phyloP scores from a whole-genome alignment of 2,797 vertebrate species.

The Enteromius radiatus region DNA sequence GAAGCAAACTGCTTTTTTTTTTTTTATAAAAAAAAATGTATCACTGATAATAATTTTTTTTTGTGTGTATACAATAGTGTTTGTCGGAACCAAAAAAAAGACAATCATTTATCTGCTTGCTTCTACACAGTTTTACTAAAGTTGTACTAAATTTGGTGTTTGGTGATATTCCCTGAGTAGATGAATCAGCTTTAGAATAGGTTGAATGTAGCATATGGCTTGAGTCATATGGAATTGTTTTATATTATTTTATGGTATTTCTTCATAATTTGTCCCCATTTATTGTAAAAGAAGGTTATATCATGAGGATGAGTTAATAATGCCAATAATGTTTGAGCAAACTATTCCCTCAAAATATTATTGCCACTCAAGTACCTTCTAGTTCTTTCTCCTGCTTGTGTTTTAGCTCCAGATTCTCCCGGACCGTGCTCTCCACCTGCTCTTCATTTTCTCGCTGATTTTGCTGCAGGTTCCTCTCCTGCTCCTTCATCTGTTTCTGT shows the following conservation, averaged over 20 bases:
- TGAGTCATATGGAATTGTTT: background rate
- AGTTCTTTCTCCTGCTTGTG: conserved; percentile 74
- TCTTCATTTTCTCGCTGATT: conserved; percentile 69
- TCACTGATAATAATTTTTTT: no score
- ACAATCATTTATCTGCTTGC: background rate
- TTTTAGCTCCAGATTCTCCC: conserved; percentile 70
- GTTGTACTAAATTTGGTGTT: background rate
- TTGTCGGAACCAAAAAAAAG: no score
- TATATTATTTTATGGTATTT: background rate
- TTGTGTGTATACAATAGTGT: no score
- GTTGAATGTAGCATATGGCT: background rate
- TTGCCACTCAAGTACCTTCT: conserved; percentile 68
- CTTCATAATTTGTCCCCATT: background rate
- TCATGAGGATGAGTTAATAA: background rate
- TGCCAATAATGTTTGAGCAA: background rate
- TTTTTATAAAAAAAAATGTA: background rate
- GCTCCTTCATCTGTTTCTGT: conserved; percentile 68
- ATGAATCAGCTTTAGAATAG: background rate
- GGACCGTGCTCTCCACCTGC: conserved; percentile 73
- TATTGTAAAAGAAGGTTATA: background rate
- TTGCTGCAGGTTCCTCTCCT: conserved; percentile 64
- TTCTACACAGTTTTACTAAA: background rate
- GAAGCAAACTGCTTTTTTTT: no score
- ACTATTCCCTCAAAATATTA: background rate
- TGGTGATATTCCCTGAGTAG: background rate